Evolutionary conservation across 2,888 invertebrate species (phyloP).

Genomic region (Anodontia alba): DNA sequence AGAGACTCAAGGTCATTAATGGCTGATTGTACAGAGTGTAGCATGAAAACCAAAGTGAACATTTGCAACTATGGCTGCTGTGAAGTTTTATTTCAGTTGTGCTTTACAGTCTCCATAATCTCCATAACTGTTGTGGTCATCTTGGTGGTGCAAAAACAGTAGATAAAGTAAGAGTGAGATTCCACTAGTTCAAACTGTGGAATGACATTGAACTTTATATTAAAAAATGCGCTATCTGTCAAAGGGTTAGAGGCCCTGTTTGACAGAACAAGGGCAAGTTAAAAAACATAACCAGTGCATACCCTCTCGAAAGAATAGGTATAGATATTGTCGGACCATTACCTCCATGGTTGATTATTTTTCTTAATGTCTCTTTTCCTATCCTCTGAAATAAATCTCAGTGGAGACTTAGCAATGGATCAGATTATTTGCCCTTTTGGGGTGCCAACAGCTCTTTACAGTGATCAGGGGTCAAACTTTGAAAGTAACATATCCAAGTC

Average conservation of each 20-base stretch:
- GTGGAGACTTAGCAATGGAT: slow-evolving; percentile 15
- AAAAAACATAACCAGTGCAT: not conserved
- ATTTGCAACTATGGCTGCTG: not conserved
- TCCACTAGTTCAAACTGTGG: slow-evolving; percentile 9
- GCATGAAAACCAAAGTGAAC: not conserved
- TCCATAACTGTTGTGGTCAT: slow-evolving; percentile 11
- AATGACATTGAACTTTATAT: slow-evolving; percentile 16
- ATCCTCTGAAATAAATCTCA: not conserved
- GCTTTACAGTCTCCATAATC: not conserved
- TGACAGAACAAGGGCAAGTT: not conserved
- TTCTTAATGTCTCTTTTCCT: slow-evolving; percentile 6
- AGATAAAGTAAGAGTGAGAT: slow-evolving; percentile 3
- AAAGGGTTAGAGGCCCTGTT: not conserved
- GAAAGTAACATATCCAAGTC: slow-evolving; percentile 3
- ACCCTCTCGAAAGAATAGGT: slow-evolving; percentile 22
- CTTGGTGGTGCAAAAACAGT: not conserved
- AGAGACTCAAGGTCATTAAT: not conserved
- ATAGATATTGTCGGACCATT: slow-evolving; percentile 16
- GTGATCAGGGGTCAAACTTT: slow-evolving; percentile 20
- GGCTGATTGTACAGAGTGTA: not conserved
- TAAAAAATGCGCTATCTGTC: not conserved
- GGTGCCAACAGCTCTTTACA: not conserved
- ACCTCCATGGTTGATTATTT: slow-evolving; percentile 14
- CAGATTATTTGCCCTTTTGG: slow-evolving; percentile 14
- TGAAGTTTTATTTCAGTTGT: not conserved